Conservation (phyloP, 2,888 invertebrate species). For the Corythucha ciliata region DNA sequence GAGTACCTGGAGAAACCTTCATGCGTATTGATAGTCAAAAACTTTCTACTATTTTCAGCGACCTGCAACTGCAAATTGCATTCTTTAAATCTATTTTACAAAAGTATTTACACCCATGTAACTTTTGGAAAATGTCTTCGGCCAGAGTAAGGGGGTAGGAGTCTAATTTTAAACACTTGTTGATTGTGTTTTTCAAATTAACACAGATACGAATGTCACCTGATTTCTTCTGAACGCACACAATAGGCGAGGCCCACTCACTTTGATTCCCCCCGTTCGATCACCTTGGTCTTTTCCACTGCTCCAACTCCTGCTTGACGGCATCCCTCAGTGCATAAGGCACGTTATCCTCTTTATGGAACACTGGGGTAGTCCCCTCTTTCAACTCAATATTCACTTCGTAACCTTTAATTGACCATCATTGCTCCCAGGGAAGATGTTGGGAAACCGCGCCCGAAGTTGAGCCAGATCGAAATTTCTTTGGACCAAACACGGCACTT, state of each 20-base stretch:
- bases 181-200: constrained; percentile 10
- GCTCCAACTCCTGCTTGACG: constrained; percentile 19
- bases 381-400: constrained; percentile 18
- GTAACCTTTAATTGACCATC: constrained; percentile 15
- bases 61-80: not conserved
- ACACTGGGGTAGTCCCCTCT: constrained; percentile 22
- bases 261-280: constrained; percentile 17
- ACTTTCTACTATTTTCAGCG: not conserved
- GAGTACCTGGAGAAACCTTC: constrained; percentile 4
- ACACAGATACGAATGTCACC: constrained; percentile 16
- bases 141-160: constrained; percentile 20
- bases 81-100: constrained; percentile 1
- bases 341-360: constrained; percentile 22
- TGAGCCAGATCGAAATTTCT: no score
- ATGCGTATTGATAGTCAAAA: constrained; percentile 6
- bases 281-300: no score
- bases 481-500: no score
- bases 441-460: no score
- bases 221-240: constrained; percentile 7
- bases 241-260: constrained; percentile 21
- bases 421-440: not conserved
- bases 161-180: constrained; percentile 14
- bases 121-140: constrained; percentile 17
- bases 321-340: constrained; percentile 16
- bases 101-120: constrained; percentile 15